phyloP scores from a whole-genome alignment of 37 sponge, comb jelly and placozoan species.

The Diacarnus erythraeanus region DNA sequence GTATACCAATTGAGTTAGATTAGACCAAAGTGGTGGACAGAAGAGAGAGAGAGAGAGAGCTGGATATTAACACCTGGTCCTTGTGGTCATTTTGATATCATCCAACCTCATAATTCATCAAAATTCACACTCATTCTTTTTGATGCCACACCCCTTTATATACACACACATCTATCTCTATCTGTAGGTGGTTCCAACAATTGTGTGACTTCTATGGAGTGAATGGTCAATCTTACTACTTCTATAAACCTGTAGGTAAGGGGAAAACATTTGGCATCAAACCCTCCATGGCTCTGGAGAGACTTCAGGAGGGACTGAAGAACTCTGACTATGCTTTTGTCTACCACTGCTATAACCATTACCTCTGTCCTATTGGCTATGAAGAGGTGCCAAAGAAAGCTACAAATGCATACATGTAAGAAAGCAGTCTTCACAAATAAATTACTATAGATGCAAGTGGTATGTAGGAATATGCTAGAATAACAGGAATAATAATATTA shows the following conservation, averaged over 20 bases:
- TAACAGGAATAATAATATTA: no score
- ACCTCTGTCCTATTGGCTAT: slow-evolving; percentile 89
- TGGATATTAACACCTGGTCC: no score
- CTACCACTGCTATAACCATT: slow-evolving; percentile 88
- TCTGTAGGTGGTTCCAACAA: slow-evolving; percentile 78
- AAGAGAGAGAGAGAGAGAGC: no score
- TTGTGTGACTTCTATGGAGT: slow-evolving; percentile 63
- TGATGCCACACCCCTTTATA: no score
- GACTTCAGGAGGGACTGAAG: slow-evolving; percentile 72
- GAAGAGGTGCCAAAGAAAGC: slow-evolving; percentile 68
- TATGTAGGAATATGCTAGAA: no score
- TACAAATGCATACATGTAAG: slow-evolving; percentile 73
- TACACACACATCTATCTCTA: no score
- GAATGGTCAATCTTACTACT: slow-evolving; percentile 59
- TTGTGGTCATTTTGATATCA: no score
- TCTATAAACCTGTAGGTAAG: slow-evolving; percentile 83
- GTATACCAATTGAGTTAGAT: no score
- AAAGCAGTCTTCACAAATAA: neutral
- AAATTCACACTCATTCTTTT: no score
- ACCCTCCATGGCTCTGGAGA: slow-evolving; percentile 52
- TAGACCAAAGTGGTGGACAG: no score
- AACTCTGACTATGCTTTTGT: slow-evolving; percentile 58
- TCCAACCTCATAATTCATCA: no score
- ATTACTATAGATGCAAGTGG: no score
- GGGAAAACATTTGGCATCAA: slow-evolving; percentile 64